Evolutionary conservation across 2,113 vertebrate genomes (phyloP), one percentile per base, ranked within the genome.

Genomic region (Garra rufa): DNA sequence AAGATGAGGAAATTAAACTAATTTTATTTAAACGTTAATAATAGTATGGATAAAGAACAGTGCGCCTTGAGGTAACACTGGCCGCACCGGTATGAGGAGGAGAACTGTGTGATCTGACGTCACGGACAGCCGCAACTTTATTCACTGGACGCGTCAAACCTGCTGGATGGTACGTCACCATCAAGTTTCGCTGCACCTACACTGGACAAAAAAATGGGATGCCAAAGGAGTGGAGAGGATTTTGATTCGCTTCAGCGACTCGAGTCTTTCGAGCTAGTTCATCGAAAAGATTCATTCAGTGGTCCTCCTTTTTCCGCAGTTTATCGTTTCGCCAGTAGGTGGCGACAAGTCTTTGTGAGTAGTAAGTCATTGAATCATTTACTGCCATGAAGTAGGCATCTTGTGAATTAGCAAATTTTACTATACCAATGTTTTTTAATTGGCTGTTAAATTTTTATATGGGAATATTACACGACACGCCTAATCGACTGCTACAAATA

Each of bases 81-180:
- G 81, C 80, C 70, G 43, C 71, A 86, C 84, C 82, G 87, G 83
- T 70, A 9, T 21, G 28, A 59, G 34, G 83, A 87, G 52, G 38
- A 24, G 46, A 69, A 76, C 79, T 85, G 48, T n/a, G n/a, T 3
- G 52, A 1, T 1, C n/a, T 87, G 85, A 88, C 88, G 88, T 88
- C 85, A 88, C 46, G 7, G 10, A 13, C 38, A 70, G 26, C 24
- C 84, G 81, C 84, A 52, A 76, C 74, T 88, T 88, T 88, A 88
- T 88, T 75, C 57, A 81, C 69, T 26, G 21, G 48, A 38, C n/a
- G 38, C 1, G 73, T 81, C 83, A 15, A 83, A 21, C 26, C 0
- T 83, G 80, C 87, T 79, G 76, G 69, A 11, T 14, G 0, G 6
- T 9, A n/a, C 83, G 83, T 83, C 80, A 80, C 15, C 52, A 50